Base-by-base conservation (phyloP, 2,113 vertebrate species). In the Hypomesus transpacificus region DNA sequence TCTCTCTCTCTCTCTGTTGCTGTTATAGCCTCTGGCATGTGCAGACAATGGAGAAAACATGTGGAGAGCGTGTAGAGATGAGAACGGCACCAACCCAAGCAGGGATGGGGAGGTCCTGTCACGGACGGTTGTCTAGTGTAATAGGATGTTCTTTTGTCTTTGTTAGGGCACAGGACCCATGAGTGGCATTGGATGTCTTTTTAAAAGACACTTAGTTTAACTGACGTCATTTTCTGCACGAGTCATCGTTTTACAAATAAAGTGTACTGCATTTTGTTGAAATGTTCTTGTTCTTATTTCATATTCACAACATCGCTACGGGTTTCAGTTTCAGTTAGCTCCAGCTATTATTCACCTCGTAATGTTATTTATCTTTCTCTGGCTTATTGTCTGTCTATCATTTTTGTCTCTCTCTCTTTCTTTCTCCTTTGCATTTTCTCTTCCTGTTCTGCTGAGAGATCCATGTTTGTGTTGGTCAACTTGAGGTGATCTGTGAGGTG, bases 1-100 rank as follows among this genome's bases (percentile, higher is more conserved):
- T 86, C 63, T 88, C 67, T 77, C 17, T 60, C 79, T 72, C 79
- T 84, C 71, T 70, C 81, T 84, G 53, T 58, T 66, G 80, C 83
- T 86, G 70, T 71, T 73, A 80, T 76, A 75, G 31, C 78, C 28
- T 3, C 16, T 63, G 61, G 61, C 21, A 63, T 18, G 31, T 63
- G 8, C 18, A 34, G 28, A 63, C 61, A 63, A 66, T 24, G 39
- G 64, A 46, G 9, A 22, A 50, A 66, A 66, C 39, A 50, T 66
- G 39, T 66, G 61, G 61, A 34, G 61, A 63, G 17, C 5, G 18
- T 18, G 26, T 26, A n/a, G 21, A 28, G 31, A 34, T 8, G 14
- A 11, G 7, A 18, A 65, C 11, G 8, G n/a, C 11, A 66, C 51
- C 17, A 63, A 21, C 17, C n/a, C 61, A 18, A 26, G 9, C 16